phyloP scores from a whole-genome alignment of 2,113 vertebrate species.

The Colaptes auratus region DNA sequence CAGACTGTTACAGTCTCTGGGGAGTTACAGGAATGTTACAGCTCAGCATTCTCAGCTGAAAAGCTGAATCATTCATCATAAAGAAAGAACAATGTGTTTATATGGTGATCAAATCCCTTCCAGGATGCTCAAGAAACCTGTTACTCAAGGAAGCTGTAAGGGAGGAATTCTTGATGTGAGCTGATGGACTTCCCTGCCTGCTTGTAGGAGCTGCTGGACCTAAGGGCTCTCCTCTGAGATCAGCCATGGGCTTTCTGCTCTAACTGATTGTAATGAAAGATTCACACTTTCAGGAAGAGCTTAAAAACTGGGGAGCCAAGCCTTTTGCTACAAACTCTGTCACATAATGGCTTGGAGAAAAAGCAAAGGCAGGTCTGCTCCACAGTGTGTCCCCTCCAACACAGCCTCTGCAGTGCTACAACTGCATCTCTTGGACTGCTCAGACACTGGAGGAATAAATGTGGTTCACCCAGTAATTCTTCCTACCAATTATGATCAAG shows the following conservation, averaged over 20 bases:
- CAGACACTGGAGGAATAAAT: background rate
- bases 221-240: background rate
- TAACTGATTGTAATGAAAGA: background rate
- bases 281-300: background rate
- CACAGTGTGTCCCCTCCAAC: accelerated
- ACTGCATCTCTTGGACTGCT: background rate
- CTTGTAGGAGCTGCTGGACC: background rate
- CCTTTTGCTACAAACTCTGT: background rate
- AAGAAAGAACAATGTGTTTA: conserved; percentile 9
- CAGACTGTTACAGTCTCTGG: background rate
- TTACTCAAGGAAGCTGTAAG: background rate
- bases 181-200: background rate
- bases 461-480: background rate
- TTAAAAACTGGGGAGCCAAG: background rate
- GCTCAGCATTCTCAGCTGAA: background rate
- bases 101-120: background rate
- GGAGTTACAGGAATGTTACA: background rate
- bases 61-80: background rate
- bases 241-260: background rate
- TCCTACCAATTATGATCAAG: background rate
- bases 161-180: background rate
- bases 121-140: background rate
- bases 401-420: background rate
- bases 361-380: background rate
- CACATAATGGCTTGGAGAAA: background rate